Evolutionary conservation across 1,140 invertebrate genomes (phyloP).

Genomic region (Micrasema longulum): DNA sequence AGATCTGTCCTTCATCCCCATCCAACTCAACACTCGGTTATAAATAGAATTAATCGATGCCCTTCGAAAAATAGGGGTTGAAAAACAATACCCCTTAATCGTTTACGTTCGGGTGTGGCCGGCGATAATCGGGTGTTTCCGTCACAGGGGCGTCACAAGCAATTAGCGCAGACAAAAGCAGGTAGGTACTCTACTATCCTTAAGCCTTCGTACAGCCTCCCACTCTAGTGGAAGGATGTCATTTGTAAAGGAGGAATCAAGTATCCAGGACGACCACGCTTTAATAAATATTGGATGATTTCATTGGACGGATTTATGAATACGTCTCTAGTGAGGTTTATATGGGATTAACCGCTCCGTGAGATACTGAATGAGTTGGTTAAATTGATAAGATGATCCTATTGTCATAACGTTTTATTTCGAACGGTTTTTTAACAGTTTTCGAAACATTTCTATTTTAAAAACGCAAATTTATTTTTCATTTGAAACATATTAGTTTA

Average conservation of each 20-base stretch:
- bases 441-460: too few species aligned
- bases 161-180: conserved; percentile 39
- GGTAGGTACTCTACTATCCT: conserved; percentile 19
- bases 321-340: too few species aligned
- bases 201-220: conserved; percentile 13
- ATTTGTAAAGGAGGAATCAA: background rate
- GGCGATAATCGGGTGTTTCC: conserved; percentile 20
- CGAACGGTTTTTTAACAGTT: too few species aligned
- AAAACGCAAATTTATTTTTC: too few species aligned
- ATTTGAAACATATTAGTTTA: too few species aligned
- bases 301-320: too few species aligned
- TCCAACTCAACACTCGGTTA: conserved; percentile 10
- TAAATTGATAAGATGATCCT: too few species aligned
- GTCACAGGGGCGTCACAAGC: conserved; percentile 26
- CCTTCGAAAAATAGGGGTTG: conserved; percentile 19
- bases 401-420: too few species aligned
- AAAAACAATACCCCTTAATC: conserved; percentile 35
- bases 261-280: background rate
- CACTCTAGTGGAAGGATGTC: background rate
- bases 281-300: background rate
- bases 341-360: too few species aligned
- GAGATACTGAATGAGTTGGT: too few species aligned
- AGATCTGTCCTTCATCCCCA: conserved; percentile 2
- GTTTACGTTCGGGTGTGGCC: conserved; percentile 11
- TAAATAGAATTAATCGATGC: conserved; percentile 35